phyloP scores from a whole-genome alignment of 2,797 vertebrate species.

The Urocyon cinereoargenteus region DNA sequence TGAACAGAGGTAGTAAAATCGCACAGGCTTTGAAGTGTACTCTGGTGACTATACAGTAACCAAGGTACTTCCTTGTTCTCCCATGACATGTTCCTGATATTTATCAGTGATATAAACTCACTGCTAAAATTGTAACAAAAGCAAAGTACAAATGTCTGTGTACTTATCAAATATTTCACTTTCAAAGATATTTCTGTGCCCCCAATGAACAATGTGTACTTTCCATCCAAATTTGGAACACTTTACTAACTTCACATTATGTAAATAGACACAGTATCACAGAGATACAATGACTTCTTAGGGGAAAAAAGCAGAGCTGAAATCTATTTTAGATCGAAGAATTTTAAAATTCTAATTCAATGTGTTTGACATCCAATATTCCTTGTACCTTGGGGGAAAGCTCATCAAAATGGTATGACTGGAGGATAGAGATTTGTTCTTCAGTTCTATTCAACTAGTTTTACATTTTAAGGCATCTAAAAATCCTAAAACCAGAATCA shows the following conservation, averaged over 20 bases:
- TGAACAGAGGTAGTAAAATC: constrained; percentile 47
- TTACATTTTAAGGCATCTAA: constrained; percentile 5
- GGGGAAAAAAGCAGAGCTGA: neutral
- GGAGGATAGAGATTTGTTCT: neutral
- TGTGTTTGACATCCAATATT: neutral
- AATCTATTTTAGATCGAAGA: constrained; percentile 23
- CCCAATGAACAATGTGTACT: constrained; percentile 68
- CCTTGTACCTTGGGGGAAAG: neutral
- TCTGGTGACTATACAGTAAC: neutral
- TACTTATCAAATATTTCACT: constrained; percentile 54
- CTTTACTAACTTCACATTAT: constrained; percentile 39
- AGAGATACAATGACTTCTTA: neutral
- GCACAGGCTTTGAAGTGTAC: neutral
- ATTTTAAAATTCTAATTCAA: constrained; percentile 34
- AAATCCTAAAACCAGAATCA: neutral
- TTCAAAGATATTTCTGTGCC: constrained; percentile 55
- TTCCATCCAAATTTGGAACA: constrained; percentile 59
- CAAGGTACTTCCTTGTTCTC: constrained; percentile 61
- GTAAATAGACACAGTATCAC: constrained; percentile 6
- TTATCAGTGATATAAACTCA: constrained; percentile 53
- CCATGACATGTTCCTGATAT: constrained; percentile 64
- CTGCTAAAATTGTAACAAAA: constrained; percentile 67
- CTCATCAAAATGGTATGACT: neutral
- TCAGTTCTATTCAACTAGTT: constrained; percentile 12
- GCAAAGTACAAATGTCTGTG: constrained; percentile 55